These are phyloP conservation scores for Hydrochoerus hydrochaeris DNA, from an alignment of 2,113 vertebrate species.

Conservation along the genomic window DNA sequence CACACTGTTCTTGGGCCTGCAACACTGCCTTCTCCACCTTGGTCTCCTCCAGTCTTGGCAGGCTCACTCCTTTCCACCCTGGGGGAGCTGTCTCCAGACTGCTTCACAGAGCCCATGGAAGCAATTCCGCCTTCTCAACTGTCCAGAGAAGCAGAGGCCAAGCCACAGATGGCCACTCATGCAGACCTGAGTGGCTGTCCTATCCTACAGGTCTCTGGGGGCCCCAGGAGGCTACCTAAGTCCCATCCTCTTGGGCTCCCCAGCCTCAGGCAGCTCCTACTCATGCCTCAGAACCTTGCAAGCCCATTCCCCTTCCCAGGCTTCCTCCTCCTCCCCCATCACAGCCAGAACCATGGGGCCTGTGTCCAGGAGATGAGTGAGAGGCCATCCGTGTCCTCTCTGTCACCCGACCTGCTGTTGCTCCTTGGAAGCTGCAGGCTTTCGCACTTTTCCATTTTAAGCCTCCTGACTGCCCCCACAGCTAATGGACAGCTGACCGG, in stretches of 20 bases:
- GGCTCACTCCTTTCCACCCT: neutral
- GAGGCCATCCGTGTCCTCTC: neutral
- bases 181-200: neutral
- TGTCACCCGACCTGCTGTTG: fast-evolving
- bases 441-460: neutral
- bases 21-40: fast-evolving
- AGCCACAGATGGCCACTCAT: fast-evolving
- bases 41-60: neutral
- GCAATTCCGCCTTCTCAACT: neutral
- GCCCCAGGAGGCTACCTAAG: neutral
- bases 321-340: too few relatives aligned
- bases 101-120: neutral
- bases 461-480: neutral
- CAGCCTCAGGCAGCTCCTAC: neutral
- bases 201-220: neutral
- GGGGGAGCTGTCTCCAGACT: neutral
- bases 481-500: neutral
- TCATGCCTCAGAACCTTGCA: neutral
- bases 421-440: neutral
- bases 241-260: too few relatives aligned
- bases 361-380: neutral
- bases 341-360: neutral
- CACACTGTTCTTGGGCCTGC: fast-evolving
- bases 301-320: neutral
- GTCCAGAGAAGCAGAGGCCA: neutral